phyloP scores from a whole-genome alignment of 2,797 vertebrate species.

The Staurois parvus region DNA sequence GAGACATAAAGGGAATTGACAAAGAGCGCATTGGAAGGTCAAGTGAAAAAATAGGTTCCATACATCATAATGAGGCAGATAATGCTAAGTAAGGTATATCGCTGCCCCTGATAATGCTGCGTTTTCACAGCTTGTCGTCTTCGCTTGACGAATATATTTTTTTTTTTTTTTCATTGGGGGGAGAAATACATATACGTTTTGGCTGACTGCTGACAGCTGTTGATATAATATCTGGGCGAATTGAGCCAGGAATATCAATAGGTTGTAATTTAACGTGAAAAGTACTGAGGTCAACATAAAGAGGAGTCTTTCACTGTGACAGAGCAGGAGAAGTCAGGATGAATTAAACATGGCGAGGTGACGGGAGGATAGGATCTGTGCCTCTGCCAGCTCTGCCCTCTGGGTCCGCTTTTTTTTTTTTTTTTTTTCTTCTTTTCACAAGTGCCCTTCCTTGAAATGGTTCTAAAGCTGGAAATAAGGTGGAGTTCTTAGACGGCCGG shows the following conservation, averaged over 20 bases:
- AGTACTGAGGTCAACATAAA: slow-evolving; percentile 62
- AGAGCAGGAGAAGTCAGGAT: slow-evolving; percentile 55
- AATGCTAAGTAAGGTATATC: slow-evolving; percentile 37
- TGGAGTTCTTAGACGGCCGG: slow-evolving; percentile 6
- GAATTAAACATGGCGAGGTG: slow-evolving; percentile 58
- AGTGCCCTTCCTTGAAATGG: slow-evolving; percentile 37
- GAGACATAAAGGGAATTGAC: slow-evolving; percentile 38
- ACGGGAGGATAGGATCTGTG: slow-evolving; percentile 53
- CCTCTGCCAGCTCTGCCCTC: slow-evolving; percentile 50
- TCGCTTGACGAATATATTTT: slow-evolving; percentile 29
- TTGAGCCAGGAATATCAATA: slow-evolving; percentile 62
- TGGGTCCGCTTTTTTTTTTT: slow-evolving; percentile 37
- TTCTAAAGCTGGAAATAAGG: slow-evolving; percentile 2
- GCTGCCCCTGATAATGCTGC: slow-evolving; percentile 2
- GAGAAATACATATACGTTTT: slow-evolving; percentile 57
- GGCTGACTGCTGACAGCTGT: slow-evolving; percentile 57
- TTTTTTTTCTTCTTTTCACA: not conserved
- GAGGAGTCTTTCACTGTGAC: slow-evolving; percentile 57
- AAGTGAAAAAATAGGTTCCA: slow-evolving; percentile 21
- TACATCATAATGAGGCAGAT: slow-evolving; percentile 44
- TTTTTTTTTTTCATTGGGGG: slow-evolving; percentile 24
- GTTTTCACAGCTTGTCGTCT: slow-evolving; percentile 18
- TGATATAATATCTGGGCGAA: slow-evolving; percentile 57
- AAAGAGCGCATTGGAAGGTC: slow-evolving; percentile 40
- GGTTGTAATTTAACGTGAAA: slow-evolving; percentile 62